Conservation (phyloP, 2,888 invertebrate genomes). For the Blastobasis lacticolella region DNA sequence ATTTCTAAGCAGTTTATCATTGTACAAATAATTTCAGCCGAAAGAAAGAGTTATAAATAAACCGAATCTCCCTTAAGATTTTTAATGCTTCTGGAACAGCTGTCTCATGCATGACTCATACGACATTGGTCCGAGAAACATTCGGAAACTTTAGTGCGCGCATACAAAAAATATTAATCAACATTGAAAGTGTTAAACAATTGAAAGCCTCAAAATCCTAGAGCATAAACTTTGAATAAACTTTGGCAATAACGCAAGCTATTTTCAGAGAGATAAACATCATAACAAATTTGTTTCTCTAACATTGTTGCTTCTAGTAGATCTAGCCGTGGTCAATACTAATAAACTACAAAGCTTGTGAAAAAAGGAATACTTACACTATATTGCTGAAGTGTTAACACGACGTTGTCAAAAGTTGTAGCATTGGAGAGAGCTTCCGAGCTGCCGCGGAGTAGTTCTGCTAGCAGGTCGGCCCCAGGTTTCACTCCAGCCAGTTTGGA, state of each 20-base stretch:
- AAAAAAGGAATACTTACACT: slow-evolving; percentile 51
- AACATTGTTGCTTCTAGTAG: slow-evolving; percentile 41
- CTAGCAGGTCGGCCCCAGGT: slow-evolving; percentile 77
- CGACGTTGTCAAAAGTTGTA: slow-evolving; percentile 66
- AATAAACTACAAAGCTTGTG: slow-evolving; percentile 7
- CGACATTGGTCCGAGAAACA: slow-evolving; percentile 57
- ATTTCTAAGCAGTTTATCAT: not conserved
- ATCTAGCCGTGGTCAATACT: slow-evolving; percentile 36
- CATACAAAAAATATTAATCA: slow-evolving; percentile 38
- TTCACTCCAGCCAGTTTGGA: slow-evolving; percentile 81
- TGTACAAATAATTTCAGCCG: not conserved
- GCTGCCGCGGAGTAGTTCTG: slow-evolving; percentile 84
- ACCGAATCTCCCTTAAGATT: slow-evolving; percentile 60
- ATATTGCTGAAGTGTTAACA: slow-evolving; percentile 65
- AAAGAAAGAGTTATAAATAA: slow-evolving; percentile 42
- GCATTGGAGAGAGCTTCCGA: slow-evolving; percentile 83
- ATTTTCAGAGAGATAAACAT: slow-evolving; percentile 56
- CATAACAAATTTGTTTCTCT: slow-evolving; percentile 41
- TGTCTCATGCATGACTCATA: slow-evolving; percentile 59
- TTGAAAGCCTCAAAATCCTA: slow-evolving; percentile 37
- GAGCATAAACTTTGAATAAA: slow-evolving; percentile 40
- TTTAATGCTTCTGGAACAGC: slow-evolving; percentile 62
- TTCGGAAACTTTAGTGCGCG: slow-evolving; percentile 37
- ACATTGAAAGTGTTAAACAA: slow-evolving; percentile 51
- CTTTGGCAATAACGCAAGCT: slow-evolving; percentile 53